Percentiles rank a stretch among this genome's conserved stretches.
Evolutionary conservation across 2,888 invertebrate genomes (phyloP).

Genomic region (Lasius fuliginosus): DNA sequence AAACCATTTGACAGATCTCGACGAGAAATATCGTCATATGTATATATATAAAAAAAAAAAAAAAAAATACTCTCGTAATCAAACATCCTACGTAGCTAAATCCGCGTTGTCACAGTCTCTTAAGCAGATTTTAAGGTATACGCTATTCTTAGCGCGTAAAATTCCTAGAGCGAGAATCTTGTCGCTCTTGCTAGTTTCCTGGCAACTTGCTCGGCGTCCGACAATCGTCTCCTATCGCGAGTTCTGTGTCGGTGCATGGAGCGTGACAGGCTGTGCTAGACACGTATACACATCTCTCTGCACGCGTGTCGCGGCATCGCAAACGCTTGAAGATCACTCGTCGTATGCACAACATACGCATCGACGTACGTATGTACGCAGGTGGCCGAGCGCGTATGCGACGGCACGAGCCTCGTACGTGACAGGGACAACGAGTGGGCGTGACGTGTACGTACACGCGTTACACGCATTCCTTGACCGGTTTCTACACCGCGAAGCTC

Average conservation of each 20-base stretch:
- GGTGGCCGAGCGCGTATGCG: constrained; percentile 61
- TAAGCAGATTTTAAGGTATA: neutral
- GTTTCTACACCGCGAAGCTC: constrained; percentile 85
- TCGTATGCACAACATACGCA: constrained; percentile 24
- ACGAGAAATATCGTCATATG: neutral
- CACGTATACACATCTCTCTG: constrained; percentile 21
- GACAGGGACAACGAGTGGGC: constrained; percentile 81
- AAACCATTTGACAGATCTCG: neutral
- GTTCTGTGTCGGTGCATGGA: constrained; percentile 19
- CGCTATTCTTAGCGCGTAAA: neutral
- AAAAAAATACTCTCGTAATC: neutral
- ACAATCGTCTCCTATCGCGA: constrained; percentile 35
- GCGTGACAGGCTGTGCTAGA: neutral
- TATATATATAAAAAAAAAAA: neutral
- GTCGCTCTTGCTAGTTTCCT: constrained; percentile 52
- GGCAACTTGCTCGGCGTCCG: constrained; percentile 33
- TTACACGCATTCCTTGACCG: constrained; percentile 84
- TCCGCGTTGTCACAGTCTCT: neutral
- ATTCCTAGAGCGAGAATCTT: constrained; percentile 31
- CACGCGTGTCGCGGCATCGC: constrained; percentile 2
- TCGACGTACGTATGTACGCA: constrained; percentile 51
- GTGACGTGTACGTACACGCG: constrained; percentile 85
- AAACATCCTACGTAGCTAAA: neutral
- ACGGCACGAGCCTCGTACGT: constrained; percentile 75
- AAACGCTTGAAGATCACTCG: neutral